Evolutionary conservation across 2,113 vertebrate genomes (phyloP), one percentile per base, ranked within the genome.

Genomic region (Plestiodon gilberti): DNA sequence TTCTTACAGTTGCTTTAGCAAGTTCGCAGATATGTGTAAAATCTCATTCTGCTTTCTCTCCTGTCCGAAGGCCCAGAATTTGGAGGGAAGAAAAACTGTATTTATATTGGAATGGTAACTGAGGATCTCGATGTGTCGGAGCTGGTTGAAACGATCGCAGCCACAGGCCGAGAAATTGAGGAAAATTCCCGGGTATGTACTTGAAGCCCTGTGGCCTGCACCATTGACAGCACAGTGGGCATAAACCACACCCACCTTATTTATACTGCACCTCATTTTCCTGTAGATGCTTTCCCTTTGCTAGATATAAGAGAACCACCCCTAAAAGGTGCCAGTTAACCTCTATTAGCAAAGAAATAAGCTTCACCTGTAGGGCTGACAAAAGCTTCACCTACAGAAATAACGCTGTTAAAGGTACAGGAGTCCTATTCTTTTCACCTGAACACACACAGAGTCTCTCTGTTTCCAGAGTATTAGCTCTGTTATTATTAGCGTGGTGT

Each of bases 181-280:
- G 98, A 99, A 92, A 99, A 97, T 77, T 98, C 98, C 75, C 97
- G 97, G 97, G 99, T 99, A 96, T 78, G 96, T 97, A 93, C 25
- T 87, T 65, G 71, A 69, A 75, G 59, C 18, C 55, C 13, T 14
- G 48, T 35, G 11, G 48, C 5, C 33, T 20, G 14, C 11, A 9
- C 2, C 4, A 4, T n/a, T 38, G n/a, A 10, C n/a, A 82, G 48
- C 3, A 13, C 13, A 69, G 30, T 33, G 35, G 22, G 11, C 28
- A 52, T n/a, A 59, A 15, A 23, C 22, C 35, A 9, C 7, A 6
- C 7, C 5, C 1, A 14, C 64, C 14, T 62, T 22, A 28, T 43
- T 40, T 43, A 11, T 3, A 10, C 11, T 38, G 1, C 11, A 14
- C 22, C 4, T 38, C 22, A 62, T 38, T 40, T 64, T 25, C 33